Percentiles rank a stretch among this genome's conserved stretches.
phyloP scores from a whole-genome alignment of 2,113 vertebrate species.

The Neomonachus schauinslandi region DNA sequence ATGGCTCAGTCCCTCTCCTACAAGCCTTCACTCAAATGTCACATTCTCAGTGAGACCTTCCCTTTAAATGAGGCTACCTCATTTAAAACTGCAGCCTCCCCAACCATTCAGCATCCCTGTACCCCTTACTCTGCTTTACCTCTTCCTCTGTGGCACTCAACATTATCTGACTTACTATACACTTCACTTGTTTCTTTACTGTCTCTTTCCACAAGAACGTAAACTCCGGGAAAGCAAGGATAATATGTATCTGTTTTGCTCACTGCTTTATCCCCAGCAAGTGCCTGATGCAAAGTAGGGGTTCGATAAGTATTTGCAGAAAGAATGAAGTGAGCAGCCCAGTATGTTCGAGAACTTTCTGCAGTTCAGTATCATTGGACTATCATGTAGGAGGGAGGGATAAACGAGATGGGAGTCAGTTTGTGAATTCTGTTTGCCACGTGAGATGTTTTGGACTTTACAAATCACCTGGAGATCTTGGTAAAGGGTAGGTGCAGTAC shows the following conservation, averaged over 20 bases:
- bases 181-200: neutral
- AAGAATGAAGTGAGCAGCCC: neutral
- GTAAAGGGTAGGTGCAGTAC: neutral
- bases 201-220: neutral
- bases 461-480: neutral
- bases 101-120: neutral
- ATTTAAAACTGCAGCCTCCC: neutral
- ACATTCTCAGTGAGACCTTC: neutral
- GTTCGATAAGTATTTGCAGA: neutral
- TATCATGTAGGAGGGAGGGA: neutral
- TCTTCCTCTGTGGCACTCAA: neutral
- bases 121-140: neutral
- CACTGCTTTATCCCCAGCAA: neutral
- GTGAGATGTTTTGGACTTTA: neutral
- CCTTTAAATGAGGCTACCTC: neutral
- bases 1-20: neutral
- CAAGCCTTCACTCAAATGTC: neutral
- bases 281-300: neutral
- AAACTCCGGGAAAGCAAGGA: neutral
- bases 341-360: neutral
- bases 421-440: neutral
- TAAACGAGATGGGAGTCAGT: neutral
- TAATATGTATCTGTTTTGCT: neutral
- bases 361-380: neutral
- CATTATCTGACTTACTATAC: neutral